These are phyloP conservation scores for Aldrovandia affinis DNA, from an alignment of 2,797 vertebrate genomes.

Conservation along the genomic window DNA sequence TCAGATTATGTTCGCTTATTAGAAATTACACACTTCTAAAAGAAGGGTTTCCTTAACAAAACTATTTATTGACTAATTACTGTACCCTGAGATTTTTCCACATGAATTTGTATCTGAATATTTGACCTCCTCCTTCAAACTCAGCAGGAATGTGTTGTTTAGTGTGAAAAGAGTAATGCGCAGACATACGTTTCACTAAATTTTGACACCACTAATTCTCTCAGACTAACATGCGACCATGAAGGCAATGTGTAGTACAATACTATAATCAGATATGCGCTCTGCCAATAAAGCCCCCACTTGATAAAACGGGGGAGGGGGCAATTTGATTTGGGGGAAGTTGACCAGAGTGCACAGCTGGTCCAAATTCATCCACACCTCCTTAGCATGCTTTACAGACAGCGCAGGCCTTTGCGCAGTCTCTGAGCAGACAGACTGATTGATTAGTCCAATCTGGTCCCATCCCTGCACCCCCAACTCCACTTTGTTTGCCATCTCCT, in stretches of 20 bases:
- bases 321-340: background rate
- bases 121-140: background rate
- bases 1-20: slow-evolving; percentile 28
- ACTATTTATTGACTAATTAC: slow-evolving; percentile 25
- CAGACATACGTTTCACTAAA: background rate
- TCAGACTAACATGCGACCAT: background rate
- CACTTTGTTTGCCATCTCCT: background rate
- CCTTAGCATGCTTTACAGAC: background rate
- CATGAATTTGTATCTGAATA: background rate
- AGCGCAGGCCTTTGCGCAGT: background rate
- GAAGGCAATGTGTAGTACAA: background rate
- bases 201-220: background rate
- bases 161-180: background rate
- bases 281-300: background rate
- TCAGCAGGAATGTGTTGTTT: background rate
- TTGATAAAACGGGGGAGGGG: background rate
- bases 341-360: background rate
- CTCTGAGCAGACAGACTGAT: background rate
- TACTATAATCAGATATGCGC: background rate
- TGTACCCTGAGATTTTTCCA: slow-evolving; percentile 18
- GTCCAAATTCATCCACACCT: background rate
- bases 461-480: background rate
- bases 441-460: slow-evolving; percentile 17
- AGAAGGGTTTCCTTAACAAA: slow-evolving; percentile 20
- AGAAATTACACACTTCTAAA: slow-evolving; percentile 22